Conservation (phyloP, 2,113 vertebrate species). For the Dendrocopos noguchii region DNA sequence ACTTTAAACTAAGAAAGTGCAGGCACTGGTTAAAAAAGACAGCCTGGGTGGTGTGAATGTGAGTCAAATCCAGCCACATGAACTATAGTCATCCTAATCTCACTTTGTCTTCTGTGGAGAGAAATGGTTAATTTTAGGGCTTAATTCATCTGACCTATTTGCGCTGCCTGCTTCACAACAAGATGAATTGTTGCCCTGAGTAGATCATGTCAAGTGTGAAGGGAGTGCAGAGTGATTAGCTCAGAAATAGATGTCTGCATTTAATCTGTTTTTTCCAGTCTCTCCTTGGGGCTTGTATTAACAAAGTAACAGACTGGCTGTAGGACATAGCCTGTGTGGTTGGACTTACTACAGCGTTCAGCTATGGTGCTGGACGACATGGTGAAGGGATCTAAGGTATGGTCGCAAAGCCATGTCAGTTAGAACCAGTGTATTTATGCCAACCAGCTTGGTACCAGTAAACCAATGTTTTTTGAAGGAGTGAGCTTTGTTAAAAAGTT, state of each 20-base stretch:
- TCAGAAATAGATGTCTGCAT: slow-evolving; percentile 12
- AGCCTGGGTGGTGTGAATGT: neutral
- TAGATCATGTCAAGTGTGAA: slow-evolving; percentile 54
- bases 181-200: slow-evolving; percentile 34
- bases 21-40: neutral
- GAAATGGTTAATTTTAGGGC: slow-evolving; percentile 52
- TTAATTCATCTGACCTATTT: slow-evolving; percentile 65
- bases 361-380: neutral
- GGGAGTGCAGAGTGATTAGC: slow-evolving; percentile 37
- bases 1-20: neutral
- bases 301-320: neutral
- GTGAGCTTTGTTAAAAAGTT: neutral
- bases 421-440: neutral
- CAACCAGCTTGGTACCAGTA: neutral
- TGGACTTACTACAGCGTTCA: neutral
- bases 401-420: neutral
- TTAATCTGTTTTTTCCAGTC: neutral
- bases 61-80: neutral
- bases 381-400: neutral
- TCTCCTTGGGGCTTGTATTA: neutral
- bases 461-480: neutral
- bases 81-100: neutral
- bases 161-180: neutral
- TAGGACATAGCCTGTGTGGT: neutral
- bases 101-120: neutral